A percentile compares a stretch with the other conserved stretches of the same genome.
phyloP scores from a whole-genome alignment of 2,797 vertebrate genomes.

The Lacerta bilineata region DNA sequence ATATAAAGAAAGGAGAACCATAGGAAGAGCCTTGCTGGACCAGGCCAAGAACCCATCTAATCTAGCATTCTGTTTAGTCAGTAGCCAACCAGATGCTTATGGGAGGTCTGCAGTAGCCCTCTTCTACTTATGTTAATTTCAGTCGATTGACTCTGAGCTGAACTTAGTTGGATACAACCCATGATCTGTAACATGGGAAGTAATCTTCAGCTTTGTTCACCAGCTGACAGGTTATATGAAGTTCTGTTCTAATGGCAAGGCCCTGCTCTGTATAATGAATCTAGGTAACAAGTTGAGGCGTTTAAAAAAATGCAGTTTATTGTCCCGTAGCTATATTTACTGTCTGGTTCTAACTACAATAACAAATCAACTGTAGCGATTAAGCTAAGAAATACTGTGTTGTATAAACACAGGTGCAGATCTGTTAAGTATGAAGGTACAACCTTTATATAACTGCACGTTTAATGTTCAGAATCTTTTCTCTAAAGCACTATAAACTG shows the following conservation, averaged over 20 bases:
- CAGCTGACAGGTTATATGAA: constrained; percentile 10
- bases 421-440: constrained; percentile 29
- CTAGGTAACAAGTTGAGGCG: constrained; percentile 38
- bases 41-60: neutral
- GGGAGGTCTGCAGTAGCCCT: neutral
- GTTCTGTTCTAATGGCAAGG: neutral
- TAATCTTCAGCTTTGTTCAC: neutral
- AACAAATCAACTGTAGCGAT: constrained; percentile 42
- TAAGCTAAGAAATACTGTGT: constrained; percentile 37
- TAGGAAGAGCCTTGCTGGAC: neutral
- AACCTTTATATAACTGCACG: constrained; percentile 3
- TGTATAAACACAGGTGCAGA: constrained; percentile 48
- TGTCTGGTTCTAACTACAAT: constrained; percentile 32
- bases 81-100: neutral
- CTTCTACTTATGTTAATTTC: neutral
- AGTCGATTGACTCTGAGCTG: too few relatives aligned
- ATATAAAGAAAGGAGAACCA: neutral
- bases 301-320: constrained; percentile 40
- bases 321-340: constrained; percentile 42
- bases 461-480: constrained; percentile 18
- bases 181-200: neutral
- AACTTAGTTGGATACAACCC: neutral
- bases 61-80: neutral
- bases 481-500: constrained; percentile 35
- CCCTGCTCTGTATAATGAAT: constrained; percentile 14